These are phyloP conservation scores for Bradysia coprophila DNA, from an alignment of 1,140 invertebrate genomes.

Conservation along the genomic window DNA sequence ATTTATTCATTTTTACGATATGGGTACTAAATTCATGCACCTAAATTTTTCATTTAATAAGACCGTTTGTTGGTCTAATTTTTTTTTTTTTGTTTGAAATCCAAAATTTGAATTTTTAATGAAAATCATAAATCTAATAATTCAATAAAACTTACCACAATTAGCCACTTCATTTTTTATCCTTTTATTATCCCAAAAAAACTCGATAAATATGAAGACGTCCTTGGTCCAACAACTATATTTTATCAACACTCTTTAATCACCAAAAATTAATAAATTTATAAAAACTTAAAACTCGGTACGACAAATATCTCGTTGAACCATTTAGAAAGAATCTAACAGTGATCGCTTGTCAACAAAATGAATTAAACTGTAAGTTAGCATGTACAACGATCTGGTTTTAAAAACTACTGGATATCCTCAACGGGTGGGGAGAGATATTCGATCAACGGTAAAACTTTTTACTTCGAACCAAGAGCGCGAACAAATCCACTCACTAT, in stretches of 20 bases:
- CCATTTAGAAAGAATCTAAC: not conserved
- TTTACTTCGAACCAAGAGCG: no score
- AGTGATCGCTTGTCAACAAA: not conserved
- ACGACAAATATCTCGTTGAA: not conserved
- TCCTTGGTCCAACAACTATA: no score
- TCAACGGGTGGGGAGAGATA: not conserved
- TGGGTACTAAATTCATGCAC: not conserved
- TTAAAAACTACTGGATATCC: not conserved
- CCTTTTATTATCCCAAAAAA: not conserved
- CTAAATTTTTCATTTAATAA: not conserved
- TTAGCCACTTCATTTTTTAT: not conserved
- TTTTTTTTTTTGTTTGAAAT: not conserved
- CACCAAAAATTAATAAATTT: not conserved
- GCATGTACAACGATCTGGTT: not conserved
- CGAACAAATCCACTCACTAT: no score
- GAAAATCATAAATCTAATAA: no score
- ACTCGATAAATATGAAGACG: not conserved
- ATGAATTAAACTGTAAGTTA: not conserved
- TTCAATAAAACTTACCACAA: not conserved
- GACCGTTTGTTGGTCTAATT: not conserved
- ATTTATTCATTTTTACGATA: not conserved
- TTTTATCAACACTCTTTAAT: not conserved
- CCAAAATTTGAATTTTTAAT: no score
- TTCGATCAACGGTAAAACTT: not conserved
- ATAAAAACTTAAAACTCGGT: not conserved